Evolutionary conservation across 2,888 invertebrate species (phyloP).

Genomic region (Dendrolimus pini): DNA sequence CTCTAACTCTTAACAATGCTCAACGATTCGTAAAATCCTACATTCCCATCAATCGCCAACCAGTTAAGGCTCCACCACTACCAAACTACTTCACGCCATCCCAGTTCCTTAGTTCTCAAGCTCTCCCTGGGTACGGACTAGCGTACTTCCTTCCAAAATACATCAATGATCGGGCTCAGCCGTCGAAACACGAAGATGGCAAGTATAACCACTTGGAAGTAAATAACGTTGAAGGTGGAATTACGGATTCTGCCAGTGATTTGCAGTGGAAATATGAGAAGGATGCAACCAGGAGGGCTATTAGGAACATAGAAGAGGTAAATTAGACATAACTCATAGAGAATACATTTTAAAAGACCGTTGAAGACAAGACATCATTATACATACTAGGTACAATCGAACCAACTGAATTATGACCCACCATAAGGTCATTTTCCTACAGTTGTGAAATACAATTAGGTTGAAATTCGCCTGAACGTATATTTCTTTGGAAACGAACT

Average conservation of each 20-base stretch:
- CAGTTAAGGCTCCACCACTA: slow-evolving; percentile 28
- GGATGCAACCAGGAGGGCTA: slow-evolving; percentile 41
- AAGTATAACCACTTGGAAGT: slow-evolving; percentile 50
- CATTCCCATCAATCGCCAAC: slow-evolving; percentile 38
- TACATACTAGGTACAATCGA: too few species aligned
- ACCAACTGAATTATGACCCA: too few species aligned
- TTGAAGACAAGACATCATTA: too few species aligned
- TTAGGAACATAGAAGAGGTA: slow-evolving; percentile 49
- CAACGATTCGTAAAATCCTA: slow-evolving; percentile 64
- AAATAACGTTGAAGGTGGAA: slow-evolving; percentile 35
- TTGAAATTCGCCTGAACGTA: too few species aligned
- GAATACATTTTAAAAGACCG: too few species aligned
- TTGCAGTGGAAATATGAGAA: slow-evolving; percentile 62
- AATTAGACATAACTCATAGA: slow-evolving; percentile 15
- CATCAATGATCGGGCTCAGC: slow-evolving; percentile 26
- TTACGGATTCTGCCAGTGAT: slow-evolving; percentile 41
- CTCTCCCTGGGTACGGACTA: slow-evolving; percentile 55
- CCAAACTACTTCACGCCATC: slow-evolving; percentile 42
- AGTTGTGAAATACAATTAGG: too few species aligned
- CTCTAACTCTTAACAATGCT: slow-evolving; percentile 44
- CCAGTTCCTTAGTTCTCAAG: slow-evolving; percentile 54
- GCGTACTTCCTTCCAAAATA: slow-evolving; percentile 57
- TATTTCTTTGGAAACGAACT: too few species aligned
- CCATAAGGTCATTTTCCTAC: too few species aligned
- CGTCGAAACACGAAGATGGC: slow-evolving; percentile 47